Conservation (phyloP, 2,113 vertebrate species). For the Rissa tridactyla region DNA sequence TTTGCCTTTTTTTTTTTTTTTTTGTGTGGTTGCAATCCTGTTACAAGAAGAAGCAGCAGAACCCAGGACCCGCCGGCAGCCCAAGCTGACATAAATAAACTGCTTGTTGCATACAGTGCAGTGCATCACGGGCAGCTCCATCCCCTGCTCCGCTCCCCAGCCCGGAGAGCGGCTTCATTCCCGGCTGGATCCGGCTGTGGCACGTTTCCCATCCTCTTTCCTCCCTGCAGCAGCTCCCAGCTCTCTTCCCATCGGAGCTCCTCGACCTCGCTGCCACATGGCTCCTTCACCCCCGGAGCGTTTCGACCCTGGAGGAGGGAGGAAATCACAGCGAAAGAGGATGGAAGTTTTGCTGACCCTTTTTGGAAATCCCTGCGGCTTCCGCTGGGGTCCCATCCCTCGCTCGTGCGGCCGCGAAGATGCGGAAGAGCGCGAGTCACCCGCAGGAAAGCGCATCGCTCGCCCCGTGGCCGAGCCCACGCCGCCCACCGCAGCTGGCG, state of each 20-base stretch:
- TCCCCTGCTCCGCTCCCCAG: not conserved
- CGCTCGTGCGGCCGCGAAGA: rapidly evolving
- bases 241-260: not conserved
- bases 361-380: not conserved
- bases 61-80: not conserved
- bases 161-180: not conserved
- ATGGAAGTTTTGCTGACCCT: not conserved
- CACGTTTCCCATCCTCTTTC: rapidly evolving
- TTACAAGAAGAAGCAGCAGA: not conserved
- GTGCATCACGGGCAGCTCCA: not conserved
- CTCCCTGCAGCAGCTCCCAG: not conserved
- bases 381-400: not conserved
- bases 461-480: not conserved
- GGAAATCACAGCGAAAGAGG: rapidly evolving
- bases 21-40: not conserved
- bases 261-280: rapidly evolving
- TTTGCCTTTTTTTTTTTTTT: not conserved
- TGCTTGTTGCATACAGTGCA: no score
- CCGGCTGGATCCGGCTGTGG: rapidly evolving
- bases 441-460: not conserved
- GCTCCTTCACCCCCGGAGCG: rapidly evolving
- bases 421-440: rapidly evolving
- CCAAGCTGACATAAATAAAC: no score
- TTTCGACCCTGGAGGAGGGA: not conserved
- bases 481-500: rapidly evolving